phyloP scores from a whole-genome alignment of 2,888 invertebrate genomes.

The Caenorhabditis sp. region DNA sequence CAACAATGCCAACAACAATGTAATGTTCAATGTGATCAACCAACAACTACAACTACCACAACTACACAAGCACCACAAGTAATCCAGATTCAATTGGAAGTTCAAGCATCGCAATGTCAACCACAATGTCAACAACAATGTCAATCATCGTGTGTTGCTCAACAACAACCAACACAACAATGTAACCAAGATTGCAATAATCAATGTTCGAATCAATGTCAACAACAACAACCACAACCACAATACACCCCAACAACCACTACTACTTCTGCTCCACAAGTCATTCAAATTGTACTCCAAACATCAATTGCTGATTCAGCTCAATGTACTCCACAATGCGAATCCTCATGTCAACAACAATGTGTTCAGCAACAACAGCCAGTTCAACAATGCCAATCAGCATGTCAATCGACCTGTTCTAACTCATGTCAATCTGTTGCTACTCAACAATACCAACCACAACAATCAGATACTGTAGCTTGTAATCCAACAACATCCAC shows the following conservation, averaged over 20 bases:
- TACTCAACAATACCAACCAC: background rate
- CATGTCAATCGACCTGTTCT: slow-evolving; percentile 46
- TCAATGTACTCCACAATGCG: slow-evolving; percentile 50
- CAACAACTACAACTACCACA: no score
- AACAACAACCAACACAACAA: background rate
- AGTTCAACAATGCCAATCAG: slow-evolving; percentile 39
- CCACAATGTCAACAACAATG: slow-evolving; percentile 14
- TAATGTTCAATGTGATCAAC: slow-evolving; percentile 19
- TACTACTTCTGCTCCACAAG: slow-evolving; percentile 9
- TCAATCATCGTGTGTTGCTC: slow-evolving; percentile 3
- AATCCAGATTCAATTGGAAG: slow-evolving; percentile 36
- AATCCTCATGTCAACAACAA: slow-evolving; percentile 47
- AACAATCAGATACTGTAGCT: slow-evolving; percentile 35
- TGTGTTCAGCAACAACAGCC: slow-evolving; percentile 51
- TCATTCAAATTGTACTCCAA: slow-evolving; percentile 43
- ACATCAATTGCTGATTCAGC: slow-evolving; percentile 40
- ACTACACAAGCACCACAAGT: slow-evolving; percentile 31
- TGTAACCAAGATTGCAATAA: background rate
- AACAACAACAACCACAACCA: background rate
- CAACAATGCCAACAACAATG: slow-evolving; percentile 36
- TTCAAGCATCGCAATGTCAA: slow-evolving; percentile 28
- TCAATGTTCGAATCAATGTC: background rate
- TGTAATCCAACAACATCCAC: slow-evolving; percentile 38
- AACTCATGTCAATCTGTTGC: slow-evolving; percentile 36
- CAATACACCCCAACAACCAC: slow-evolving; percentile 6